phyloP scores from a whole-genome alignment of 2,888 invertebrate species.

The Neoitamus cyanurus region DNA sequence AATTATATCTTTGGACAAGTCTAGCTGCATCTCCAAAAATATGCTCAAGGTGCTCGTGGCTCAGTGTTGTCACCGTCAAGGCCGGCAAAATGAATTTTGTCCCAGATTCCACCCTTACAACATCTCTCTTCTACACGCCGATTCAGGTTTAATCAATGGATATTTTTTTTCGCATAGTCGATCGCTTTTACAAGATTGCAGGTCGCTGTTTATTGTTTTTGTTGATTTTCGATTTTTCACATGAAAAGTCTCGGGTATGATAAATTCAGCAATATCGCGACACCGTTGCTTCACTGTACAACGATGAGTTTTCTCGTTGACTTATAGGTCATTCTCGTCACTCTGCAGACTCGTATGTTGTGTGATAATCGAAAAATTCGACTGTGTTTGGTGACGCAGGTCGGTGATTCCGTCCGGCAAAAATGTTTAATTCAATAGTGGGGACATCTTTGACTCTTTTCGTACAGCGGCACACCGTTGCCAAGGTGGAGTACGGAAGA shows the following conservation, averaged over 20 bases:
- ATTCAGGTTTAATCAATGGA: slow-evolving; percentile 9
- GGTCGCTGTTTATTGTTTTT: background rate
- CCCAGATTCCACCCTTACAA: slow-evolving; percentile 11
- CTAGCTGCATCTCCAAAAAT: background rate
- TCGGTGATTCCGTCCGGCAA: background rate
- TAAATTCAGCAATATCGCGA: background rate
- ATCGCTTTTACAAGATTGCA: background rate
- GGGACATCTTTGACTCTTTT: background rate
- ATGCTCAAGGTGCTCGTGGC: background rate
- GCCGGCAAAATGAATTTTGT: slow-evolving; percentile 21
- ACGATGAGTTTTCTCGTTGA: background rate
- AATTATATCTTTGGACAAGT: background rate
- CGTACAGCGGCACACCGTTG: background rate
- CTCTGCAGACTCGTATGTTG: background rate
- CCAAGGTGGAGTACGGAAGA: background rate
- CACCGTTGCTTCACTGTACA: background rate
- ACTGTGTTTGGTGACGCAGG: background rate
- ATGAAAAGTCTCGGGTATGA: background rate
- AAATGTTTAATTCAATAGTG: background rate
- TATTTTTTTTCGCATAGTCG: background rate
- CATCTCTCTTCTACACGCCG: background rate
- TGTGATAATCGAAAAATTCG: background rate
- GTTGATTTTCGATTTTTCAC: background rate
- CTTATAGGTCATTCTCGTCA: background rate
- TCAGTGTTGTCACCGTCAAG: slow-evolving; percentile 21